Evolutionary conservation across 2,797 vertebrate genomes (phyloP).

Genomic region (Denticeps clupeoides): DNA sequence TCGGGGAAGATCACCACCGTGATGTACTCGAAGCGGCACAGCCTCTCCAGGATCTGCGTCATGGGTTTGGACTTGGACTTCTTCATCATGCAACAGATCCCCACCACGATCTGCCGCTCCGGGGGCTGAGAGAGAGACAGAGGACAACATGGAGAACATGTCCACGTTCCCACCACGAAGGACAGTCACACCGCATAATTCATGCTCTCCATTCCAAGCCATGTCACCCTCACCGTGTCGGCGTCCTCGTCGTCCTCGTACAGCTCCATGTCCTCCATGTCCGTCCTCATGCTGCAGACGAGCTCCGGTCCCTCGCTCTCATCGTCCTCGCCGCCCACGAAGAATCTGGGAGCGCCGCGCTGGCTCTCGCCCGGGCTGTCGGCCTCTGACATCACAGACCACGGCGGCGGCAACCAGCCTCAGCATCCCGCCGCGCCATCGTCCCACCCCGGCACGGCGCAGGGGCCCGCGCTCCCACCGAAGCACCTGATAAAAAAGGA

Average conservation of each 20-base stretch:
- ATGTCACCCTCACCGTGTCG: slow-evolving; percentile 64
- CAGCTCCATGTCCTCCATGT: slow-evolving; percentile 88
- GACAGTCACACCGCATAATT: too few species aligned
- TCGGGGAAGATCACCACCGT: slow-evolving; percentile 96
- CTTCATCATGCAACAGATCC: slow-evolving; percentile 99
- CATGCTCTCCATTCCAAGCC: background rate
- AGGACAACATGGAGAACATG: too few species aligned
- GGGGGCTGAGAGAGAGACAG: slow-evolving; percentile 62
- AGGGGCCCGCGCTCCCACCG: slow-evolving; percentile 23
- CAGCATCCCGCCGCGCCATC: slow-evolving; percentile 63
- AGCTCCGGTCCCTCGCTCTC: slow-evolving; percentile 75
- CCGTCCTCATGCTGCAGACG: slow-evolving; percentile 67
- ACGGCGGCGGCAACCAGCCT: slow-evolving; percentile 64
- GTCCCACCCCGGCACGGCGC: slow-evolving; percentile 41
- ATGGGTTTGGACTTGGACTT: slow-evolving; percentile 99
- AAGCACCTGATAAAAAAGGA: slow-evolving; percentile 21
- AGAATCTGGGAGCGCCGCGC: slow-evolving; percentile 83
- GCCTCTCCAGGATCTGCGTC: slow-evolving; percentile 96
- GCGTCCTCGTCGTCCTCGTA: slow-evolving; percentile 81
- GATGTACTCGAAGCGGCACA: slow-evolving; percentile 95
- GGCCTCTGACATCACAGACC: slow-evolving; percentile 90
- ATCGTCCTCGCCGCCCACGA: slow-evolving; percentile 94
- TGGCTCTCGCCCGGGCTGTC: slow-evolving; percentile 79
- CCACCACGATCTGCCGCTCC: slow-evolving; percentile 88
- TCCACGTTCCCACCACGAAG: too few species aligned